Percentiles rank a stretch among this genome's conserved stretches.
phyloP scores from a whole-genome alignment of 2,797 vertebrate genomes.

The Acrocephalus scirpaceus region DNA sequence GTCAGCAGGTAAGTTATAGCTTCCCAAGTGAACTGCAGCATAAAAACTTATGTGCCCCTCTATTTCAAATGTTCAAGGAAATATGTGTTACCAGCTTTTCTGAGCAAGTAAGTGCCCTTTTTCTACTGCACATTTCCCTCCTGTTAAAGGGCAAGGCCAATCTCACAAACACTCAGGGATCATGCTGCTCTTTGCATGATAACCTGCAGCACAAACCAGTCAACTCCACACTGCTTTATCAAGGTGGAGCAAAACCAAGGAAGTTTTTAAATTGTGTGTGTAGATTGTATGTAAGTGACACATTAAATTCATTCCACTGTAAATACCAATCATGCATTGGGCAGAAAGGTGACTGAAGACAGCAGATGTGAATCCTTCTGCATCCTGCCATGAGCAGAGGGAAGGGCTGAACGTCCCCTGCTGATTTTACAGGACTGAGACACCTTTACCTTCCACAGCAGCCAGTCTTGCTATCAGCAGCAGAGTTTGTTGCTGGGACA shows the following conservation, averaged over 20 bases:
- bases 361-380: neutral
- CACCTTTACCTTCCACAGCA: neutral
- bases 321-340: neutral
- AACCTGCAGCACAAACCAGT: neutral
- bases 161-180: neutral
- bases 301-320: neutral
- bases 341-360: neutral
- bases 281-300: neutral
- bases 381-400: neutral
- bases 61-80: constrained; percentile 39
- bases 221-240: neutral
- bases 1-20: constrained; percentile 50
- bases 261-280: neutral
- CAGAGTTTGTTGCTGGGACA: neutral
- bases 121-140: neutral
- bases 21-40: constrained; percentile 32
- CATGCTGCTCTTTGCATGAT: neutral
- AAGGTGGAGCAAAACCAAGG: neutral
- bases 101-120: neutral
- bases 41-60: constrained; percentile 27
- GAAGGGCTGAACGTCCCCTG: neutral
- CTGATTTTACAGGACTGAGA: neutral
- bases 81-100: neutral
- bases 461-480: neutral
- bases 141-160: neutral